Conservation (phyloP, 2,797 vertebrate genomes). For the Rhinatrema bivittatum region DNA sequence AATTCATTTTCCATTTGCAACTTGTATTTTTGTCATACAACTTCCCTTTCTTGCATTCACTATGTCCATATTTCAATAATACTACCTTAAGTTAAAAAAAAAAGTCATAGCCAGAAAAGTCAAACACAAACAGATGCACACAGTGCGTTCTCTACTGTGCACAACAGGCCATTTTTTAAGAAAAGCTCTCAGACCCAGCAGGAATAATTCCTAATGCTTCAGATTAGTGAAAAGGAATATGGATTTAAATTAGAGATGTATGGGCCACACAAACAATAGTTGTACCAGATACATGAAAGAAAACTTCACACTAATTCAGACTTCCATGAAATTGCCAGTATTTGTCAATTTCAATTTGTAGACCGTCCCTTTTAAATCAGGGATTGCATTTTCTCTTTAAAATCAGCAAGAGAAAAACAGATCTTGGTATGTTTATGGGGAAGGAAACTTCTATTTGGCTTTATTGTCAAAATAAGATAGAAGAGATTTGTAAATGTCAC, state of each 20-base stretch:
- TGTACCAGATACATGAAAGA: not conserved
- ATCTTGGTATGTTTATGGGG: no score
- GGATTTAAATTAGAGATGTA: not conserved
- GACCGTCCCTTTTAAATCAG: no score
- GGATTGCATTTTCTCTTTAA: no score
- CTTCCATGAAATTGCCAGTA: no score
- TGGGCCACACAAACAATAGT: not conserved
- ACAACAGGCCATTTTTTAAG: not conserved
- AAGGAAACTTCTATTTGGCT: no score
- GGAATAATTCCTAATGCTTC: slow-evolving; percentile 5
- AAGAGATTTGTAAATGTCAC: no score
- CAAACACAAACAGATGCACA: not conserved
- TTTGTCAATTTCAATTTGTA: no score
- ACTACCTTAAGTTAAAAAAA: slow-evolving; percentile 23
- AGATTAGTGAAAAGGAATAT: not conserved
- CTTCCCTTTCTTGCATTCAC: slow-evolving; percentile 22
- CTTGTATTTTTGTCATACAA: slow-evolving; percentile 29
- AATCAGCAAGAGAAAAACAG: no score
- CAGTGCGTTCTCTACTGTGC: not conserved
- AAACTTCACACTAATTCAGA: not conserved
- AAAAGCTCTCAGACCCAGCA: not conserved
- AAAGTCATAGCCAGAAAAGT: slow-evolving; percentile 2
- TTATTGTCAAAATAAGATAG: no score
- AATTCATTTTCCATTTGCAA: slow-evolving; percentile 31
- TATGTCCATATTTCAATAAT: slow-evolving; percentile 33